Evolutionary conservation across 2,888 invertebrate species (phyloP), one percentile per base, ranked within the genome.

Genomic region (Mermis nigrescens): DNA sequence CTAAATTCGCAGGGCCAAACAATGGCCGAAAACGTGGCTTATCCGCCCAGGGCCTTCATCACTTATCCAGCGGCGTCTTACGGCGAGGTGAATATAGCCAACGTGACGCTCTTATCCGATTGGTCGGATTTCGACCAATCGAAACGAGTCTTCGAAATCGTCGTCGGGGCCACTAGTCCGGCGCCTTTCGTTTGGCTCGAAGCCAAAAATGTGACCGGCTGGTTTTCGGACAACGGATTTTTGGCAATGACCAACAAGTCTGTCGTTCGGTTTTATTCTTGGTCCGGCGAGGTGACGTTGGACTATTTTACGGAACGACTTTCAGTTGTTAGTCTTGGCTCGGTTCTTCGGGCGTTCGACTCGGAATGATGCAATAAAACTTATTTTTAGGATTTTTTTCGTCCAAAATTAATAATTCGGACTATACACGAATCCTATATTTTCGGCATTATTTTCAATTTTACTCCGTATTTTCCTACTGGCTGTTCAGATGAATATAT

Each of bases 101-200:
- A 61, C 7, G 57, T 64, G 2, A n/a, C n/a, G n/a, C n/a, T n/a
- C n/a, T n/a, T n/a, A n/a, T n/a, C n/a, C n/a, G n/a, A n/a, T n/a
- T n/a, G n/a, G n/a, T 31, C 46, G 4, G 2, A 4, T 4, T n/a
- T 38, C 3, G 22, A 19, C 3, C 19, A 27, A 38, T 28, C 52
- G 15, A 29, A 29, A 27, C 29, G 29, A 12, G 19, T 12, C 46
- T 58, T 31, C 31, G 31, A 51, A 15, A 27, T 58, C 24, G 24
- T 3, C 3, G 12, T 58, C 4, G n/a, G 22, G 31, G 32, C 58
- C 3, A 31, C 12, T 19, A 12, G 4, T 2, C 46, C 70, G 2
- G 67, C 67, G 1, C 70, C 69, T 24, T 64, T 69, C 53, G 68
- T 69, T 12, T 70, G 69, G 69, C 56, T 70, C 54, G 63, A 66